Base-by-base conservation (phyloP, 2,888 invertebrate genomes). In the Mythimna loreyi region DNA sequence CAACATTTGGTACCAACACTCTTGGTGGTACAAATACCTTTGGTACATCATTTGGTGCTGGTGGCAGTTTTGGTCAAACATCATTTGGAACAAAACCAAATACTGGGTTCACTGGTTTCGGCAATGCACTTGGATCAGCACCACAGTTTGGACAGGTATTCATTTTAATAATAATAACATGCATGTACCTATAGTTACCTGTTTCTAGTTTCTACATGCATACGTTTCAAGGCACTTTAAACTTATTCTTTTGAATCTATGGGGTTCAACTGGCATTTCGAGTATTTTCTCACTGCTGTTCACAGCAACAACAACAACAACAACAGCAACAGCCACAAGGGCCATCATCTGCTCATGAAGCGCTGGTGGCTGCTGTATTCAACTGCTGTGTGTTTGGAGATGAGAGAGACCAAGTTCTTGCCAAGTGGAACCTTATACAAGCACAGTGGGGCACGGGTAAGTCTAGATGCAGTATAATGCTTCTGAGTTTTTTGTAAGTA, bases 351-450 rank as follows among this genome's bases (percentile, higher is more conserved):
- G 96, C 97, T 0, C 96, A 97, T 47, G 98, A 98, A 86, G 97
- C 97, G 0, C 95, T 98, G 53, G 97, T 97, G 11, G 97, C 97
- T 72, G 97, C 98, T 0, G 97, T 98, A 2, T 97, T 97, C 82
- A 97, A 97, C 87, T 98, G 97, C 75, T 97, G 97, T 61, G 97
- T 99, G 59, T 99, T 98, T 90, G 99, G 99, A 21, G 99, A 99
- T 91, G 99, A 99, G 89, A 96, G 99, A 45, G 99, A 99, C 90
- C 97, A 97, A 71, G 98, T 99, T 36, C 96, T 99, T 40, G 98
- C 99, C 3, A 98, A 98, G 89, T 99, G 99, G 98, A 99, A 99
- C 92, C 97, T 99, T 86, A 95, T 99, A 59, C 99, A 99, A 92
- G 98, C 98, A 0, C 97, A 97, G 75, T 98, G 98, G 98, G 98